Percentiles rank a stretch among this genome's conserved stretches.
phyloP scores from a whole-genome alignment of 1,140 invertebrate genomes.

The Asobara japonica region DNA sequence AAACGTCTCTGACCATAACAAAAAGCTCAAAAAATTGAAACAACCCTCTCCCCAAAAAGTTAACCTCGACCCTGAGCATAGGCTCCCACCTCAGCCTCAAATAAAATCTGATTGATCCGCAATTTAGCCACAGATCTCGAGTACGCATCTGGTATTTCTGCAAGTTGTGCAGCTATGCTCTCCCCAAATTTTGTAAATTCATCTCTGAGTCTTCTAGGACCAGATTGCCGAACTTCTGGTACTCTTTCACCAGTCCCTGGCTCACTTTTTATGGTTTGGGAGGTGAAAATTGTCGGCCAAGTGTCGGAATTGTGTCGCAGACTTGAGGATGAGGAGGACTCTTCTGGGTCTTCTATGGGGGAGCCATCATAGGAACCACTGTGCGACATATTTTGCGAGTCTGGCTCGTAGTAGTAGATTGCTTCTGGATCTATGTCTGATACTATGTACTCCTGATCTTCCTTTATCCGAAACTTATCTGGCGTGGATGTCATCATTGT shows the following conservation, averaged over 20 bases:
- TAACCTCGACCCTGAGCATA: slow-evolving; percentile 49
- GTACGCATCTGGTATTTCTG: slow-evolving; percentile 51
- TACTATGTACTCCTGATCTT: slow-evolving; percentile 51
- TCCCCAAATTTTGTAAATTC: slow-evolving; percentile 52
- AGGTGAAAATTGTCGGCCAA: slow-evolving; percentile 29
- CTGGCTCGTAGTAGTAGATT: slow-evolving; percentile 46
- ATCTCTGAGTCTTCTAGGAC: slow-evolving; percentile 45
- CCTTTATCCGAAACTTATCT: not conserved
- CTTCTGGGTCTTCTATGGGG: slow-evolving; percentile 47
- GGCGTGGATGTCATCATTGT: not conserved
- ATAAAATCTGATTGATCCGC: slow-evolving; percentile 52
- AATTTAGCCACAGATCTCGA: slow-evolving; percentile 53
- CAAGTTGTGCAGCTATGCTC: slow-evolving; percentile 49
- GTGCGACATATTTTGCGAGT: slow-evolving; percentile 47
- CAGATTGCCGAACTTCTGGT: slow-evolving; percentile 12
- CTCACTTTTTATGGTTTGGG: slow-evolving; percentile 29
- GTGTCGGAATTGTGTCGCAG: slow-evolving; percentile 35
- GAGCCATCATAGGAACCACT: slow-evolving; percentile 48
- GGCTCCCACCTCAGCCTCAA: slow-evolving; percentile 52
- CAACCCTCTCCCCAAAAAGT: slow-evolving; percentile 28
- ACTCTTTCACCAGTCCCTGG: not conserved
- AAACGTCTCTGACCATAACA: too few relatives aligned
- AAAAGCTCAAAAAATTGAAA: slow-evolving; percentile 22
- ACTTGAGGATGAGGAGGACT: slow-evolving; percentile 45
- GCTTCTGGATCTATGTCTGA: slow-evolving; percentile 53